Base-by-base conservation (phyloP, 2,113 vertebrate species). In the Asarcornis scutulata region DNA sequence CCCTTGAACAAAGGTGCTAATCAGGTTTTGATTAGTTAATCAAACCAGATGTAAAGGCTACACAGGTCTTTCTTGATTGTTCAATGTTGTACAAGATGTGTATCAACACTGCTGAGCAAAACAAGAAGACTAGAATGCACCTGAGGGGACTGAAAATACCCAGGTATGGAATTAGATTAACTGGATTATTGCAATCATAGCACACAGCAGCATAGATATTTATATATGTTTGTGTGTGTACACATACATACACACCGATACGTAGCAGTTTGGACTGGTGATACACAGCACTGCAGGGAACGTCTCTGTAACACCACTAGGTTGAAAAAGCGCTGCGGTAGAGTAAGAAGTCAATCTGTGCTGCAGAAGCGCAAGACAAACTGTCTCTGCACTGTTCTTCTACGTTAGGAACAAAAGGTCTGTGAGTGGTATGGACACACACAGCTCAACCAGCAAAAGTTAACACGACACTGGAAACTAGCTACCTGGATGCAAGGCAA, bases 1-100 rank as follows among this genome's bases (percentile, higher is more conserved):
- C 95, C 96, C 89, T 62, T 44, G 79, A 96, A 96, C 95, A 83
- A 96, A 97, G 97, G 92, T 56, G 95, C 97, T 93, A 85, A 95
- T 73, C 66, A 79, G 95, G 63, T 82, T 93, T 90, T 91, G 97
- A 84, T 80, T 94, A 95, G 97, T 97, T 97, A 93, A 95, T 95
- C 89, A 91, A 93, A 94, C 84, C 95, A 71, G 38, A 72, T 4
- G 93, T 7, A 81, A 74, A 89, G 97, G 95, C 92, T 60, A 77
- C 82, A 25, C 0, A 3, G 88, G 77, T 76, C 85, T 9, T 22
- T 67, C 82, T 32, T 25, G 89, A 83, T 34, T 27, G 18, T 22
- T 59, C 88, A 73, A 89, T 25, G 29, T 11, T 88, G 55, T 20
- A 72, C 94, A 67, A 68, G 96, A 92, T 92, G 69, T 16, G 36